Percentiles rank a stretch among this genome's conserved stretches.
phyloP scores from a whole-genome alignment of 2,113 vertebrate genomes.

The Semicossyphus pulcher region DNA sequence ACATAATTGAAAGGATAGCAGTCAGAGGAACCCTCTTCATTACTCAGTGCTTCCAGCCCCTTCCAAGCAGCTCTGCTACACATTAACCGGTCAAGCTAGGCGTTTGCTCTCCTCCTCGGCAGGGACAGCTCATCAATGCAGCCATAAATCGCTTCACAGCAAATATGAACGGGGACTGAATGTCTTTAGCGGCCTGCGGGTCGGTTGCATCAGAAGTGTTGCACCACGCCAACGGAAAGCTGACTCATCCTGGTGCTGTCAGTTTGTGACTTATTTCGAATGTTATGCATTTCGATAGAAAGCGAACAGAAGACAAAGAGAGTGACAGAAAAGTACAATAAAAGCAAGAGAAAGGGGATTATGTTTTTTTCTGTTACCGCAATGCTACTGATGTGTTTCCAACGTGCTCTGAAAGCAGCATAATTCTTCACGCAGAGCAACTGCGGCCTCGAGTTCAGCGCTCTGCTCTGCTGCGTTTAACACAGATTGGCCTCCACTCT shows the following conservation, averaged over 20 bases:
- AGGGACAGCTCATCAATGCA: conserved; percentile 69
- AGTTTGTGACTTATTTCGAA: conserved; percentile 69
- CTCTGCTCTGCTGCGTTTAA: conserved; percentile 24
- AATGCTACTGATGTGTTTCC: conserved; percentile 62
- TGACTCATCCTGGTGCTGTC: conserved; percentile 75
- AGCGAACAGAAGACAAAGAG: conserved; percentile 18
- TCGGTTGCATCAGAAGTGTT: conserved; percentile 46
- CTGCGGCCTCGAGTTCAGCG: conserved; percentile 25
- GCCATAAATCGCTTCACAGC: conserved; percentile 69
- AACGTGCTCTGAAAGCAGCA: conserved; percentile 37
- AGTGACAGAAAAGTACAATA: conserved; percentile 31
- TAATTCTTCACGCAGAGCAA: conserved; percentile 45
- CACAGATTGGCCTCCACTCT: conserved; percentile 43
- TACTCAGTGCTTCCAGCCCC: conserved; percentile 77
- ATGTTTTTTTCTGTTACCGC: conserved; percentile 39
- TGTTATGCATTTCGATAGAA: conserved; percentile 53
- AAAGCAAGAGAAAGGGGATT: conserved; percentile 8
- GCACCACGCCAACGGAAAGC: conserved; percentile 52
- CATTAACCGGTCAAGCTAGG: conserved; percentile 66
- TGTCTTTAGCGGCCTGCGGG: conserved; percentile 70
- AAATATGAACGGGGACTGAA: conserved; percentile 65
- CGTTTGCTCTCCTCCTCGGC: conserved; percentile 40
- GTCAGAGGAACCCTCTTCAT: conserved; percentile 73
- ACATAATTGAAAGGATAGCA: conserved; percentile 82
- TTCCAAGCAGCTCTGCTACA: conserved; percentile 63